Evolutionary conservation across 2,888 invertebrate species (phyloP).

Genomic region (Pristionchus arcanus): DNA sequence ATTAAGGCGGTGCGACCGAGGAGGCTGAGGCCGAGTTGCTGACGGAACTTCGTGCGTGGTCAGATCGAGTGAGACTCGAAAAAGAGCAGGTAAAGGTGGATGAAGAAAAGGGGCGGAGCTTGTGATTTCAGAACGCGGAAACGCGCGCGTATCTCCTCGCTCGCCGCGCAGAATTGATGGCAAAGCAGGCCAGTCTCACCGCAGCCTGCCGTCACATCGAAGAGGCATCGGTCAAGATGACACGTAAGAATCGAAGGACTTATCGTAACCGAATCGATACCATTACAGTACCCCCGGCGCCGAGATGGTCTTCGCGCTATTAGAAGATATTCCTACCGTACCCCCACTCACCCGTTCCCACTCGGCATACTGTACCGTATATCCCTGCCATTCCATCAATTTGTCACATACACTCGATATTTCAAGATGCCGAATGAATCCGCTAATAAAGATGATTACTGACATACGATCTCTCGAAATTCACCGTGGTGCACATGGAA

Average conservation of each 20-base stretch:
- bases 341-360: not conserved
- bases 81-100: not conserved
- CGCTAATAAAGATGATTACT: too few relatives aligned
- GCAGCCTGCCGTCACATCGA: slow-evolving; percentile 1
- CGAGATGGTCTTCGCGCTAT: not conserved
- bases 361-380: not conserved
- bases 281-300: slow-evolving; percentile 37
- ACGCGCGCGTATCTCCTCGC: slow-evolving; percentile 18
- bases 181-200: slow-evolving; percentile 3
- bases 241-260: not conserved
- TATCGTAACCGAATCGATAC: too few relatives aligned
- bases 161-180: not conserved
- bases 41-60: not conserved
- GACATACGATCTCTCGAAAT: too few relatives aligned
- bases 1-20: not conserved
- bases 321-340: slow-evolving; percentile 1
- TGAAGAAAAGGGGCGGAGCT: not conserved
- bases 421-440: too few relatives aligned
- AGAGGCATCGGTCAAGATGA: not conserved
- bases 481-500: too few relatives aligned
- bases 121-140: not conserved
- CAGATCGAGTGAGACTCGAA: not conserved
- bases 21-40: slow-evolving; percentile 5
- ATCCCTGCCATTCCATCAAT: too few relatives aligned
- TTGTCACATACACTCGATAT: too few relatives aligned